phyloP scores from a whole-genome alignment of 2,113 vertebrate species.

The Merops nubicus region DNA sequence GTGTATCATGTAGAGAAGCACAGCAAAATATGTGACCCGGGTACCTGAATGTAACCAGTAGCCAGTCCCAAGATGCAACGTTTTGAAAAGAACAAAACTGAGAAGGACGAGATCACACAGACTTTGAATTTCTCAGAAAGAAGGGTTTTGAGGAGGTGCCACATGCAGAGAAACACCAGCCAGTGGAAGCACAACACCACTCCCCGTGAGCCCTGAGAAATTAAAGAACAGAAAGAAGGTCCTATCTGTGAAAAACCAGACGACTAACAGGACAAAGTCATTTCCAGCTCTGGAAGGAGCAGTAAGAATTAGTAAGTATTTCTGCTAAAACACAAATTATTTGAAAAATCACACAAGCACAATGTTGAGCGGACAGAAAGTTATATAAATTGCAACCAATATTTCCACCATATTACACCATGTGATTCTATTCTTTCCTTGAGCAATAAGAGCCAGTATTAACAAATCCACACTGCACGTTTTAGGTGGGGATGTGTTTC shows the following conservation, averaged over 20 bases:
- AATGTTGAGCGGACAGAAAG: not conserved
- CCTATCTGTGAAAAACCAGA: not conserved
- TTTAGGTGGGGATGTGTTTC: not conserved
- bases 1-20: not conserved
- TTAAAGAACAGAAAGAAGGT: not conserved
- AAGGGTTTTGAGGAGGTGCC: not conserved
- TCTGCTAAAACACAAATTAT: not conserved
- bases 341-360: not conserved
- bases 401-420: not conserved
- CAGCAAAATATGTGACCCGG: not conserved
- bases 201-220: not conserved
- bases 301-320: not conserved
- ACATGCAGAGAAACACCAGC: not conserved
- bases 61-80: not conserved
- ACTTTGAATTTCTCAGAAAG: not conserved
- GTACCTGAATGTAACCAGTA: not conserved
- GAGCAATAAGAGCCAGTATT: not conserved
- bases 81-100: not conserved
- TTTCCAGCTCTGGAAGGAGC: not conserved
- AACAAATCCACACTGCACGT: not conserved
- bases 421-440: not conserved
- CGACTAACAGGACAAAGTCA: not conserved
- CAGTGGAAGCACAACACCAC: not conserved
- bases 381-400: not conserved
- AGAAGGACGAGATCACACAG: not conserved